These are phyloP conservation scores for Parelbella ahira DNA, from an alignment of 2,888 invertebrate genomes.

Conservation along the genomic window DNA sequence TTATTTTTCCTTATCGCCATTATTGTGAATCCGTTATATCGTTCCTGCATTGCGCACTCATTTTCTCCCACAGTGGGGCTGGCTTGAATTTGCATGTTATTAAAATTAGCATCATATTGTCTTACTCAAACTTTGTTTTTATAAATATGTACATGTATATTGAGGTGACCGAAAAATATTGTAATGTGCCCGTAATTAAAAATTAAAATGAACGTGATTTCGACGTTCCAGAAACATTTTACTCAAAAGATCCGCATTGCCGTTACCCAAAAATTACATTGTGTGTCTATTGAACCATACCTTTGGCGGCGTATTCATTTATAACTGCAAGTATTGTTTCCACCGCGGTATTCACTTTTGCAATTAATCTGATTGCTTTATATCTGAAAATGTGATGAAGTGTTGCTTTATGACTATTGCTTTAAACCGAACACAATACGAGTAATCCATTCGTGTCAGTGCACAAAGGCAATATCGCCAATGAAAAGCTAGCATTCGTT, in stretches of 20 bases:
- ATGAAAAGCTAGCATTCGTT: slow-evolving; percentile 66
- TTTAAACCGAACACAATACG: slow-evolving; percentile 53
- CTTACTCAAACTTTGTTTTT: too few species aligned
- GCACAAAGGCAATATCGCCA: slow-evolving; percentile 69
- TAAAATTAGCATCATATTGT: too few species aligned
- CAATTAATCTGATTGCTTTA: slow-evolving; percentile 41
- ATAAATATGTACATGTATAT: too few species aligned
- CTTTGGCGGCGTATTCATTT: slow-evolving; percentile 16
- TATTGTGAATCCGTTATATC: too few species aligned
- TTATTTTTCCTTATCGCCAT: too few species aligned
- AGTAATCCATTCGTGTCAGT: slow-evolving; percentile 59
- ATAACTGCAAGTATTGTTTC: slow-evolving; percentile 18
- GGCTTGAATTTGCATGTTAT: too few species aligned
- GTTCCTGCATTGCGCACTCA: too few species aligned
- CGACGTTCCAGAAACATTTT: too few species aligned
- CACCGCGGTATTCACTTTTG: slow-evolving; percentile 28
- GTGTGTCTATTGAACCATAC: slow-evolving; percentile 19
- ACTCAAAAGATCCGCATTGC: slow-evolving; percentile 18
- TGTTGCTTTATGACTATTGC: slow-evolving; percentile 41
- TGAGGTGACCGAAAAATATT: too few species aligned
- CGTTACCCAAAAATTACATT: slow-evolving; percentile 16
- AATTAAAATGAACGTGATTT: too few species aligned
- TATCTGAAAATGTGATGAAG: slow-evolving; percentile 44
- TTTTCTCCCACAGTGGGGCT: too few species aligned
- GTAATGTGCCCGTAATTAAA: too few species aligned